Evolutionary conservation across 1,140 invertebrate species (phyloP), one percentile per base, ranked within the genome.

Genomic region (Ips nitidus): DNA sequence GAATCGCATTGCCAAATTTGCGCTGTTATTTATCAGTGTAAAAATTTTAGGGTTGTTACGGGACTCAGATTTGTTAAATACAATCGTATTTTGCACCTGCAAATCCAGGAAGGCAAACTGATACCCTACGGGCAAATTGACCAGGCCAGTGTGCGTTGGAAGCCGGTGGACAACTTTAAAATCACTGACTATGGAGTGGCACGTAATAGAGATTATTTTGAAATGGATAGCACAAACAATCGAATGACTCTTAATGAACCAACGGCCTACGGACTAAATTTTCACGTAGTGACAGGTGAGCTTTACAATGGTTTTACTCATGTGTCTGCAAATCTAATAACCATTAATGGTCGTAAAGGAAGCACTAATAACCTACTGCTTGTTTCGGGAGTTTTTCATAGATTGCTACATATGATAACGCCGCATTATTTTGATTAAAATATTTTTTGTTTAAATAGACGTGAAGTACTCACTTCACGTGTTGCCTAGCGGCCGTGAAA

Each of bases 241-340:
- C 87, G 86, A 1, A 82, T 95, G 2, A 92, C 94, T 79, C 80
- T 94, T 68, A 92, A 94, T 75, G 88, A 92, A 75, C 80, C 94
- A 8, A 84, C 38, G 86, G 85, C 6, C 83, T 84, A 79, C 83
- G 74, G 55, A 84, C 86, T 22, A 6, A 22, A 22, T 22, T 22
- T 22, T 22, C 55, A 70, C 76, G 83, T 90, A 52, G 74, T 91
- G 58, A 93, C 88, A 71, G 89, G 86, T 82, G 84, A 22, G 22
- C 22, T 22, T 22, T 22, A 22, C 22, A 22, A 22, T 22, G 22
- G 22, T 22, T 22, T 22, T 22, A 22, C 22, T 22, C 22, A 22
- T 22, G 22, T 22, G 22, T 22, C 22, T 22, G 22, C 22, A 22
- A 22, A 22, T 22, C 22, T 22, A 22, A 22, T 22, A 22, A 22